These are phyloP conservation scores for Trachemys scripta DNA, from an alignment of 2,113 vertebrate genomes.

Conservation along the genomic window DNA sequence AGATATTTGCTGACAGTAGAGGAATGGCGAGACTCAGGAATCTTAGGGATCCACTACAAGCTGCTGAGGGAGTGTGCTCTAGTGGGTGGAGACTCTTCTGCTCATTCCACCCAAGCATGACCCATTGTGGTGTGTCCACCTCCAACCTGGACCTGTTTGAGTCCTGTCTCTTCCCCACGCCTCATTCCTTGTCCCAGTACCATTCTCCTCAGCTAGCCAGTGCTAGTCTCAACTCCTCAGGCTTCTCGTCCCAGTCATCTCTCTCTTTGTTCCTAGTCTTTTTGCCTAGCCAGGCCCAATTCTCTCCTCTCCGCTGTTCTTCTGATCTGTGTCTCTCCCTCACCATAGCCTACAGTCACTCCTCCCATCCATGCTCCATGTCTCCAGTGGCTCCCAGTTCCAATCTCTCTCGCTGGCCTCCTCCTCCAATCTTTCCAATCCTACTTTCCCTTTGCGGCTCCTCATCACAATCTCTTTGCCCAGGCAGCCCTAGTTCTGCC, in stretches of 20 bases:
- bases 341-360: too few relatives aligned
- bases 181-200: not conserved
- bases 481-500: not conserved
- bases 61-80: not conserved
- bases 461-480: rapidly evolving
- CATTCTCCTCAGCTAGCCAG: not conserved
- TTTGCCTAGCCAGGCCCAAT: too few relatives aligned
- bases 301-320: too few relatives aligned
- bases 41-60: not conserved
- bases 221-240: too few relatives aligned
- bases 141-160: not conserved
- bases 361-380: not conserved
- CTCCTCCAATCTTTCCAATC: not conserved
- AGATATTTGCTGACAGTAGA: not conserved
- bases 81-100: rapidly evolving
- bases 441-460: not conserved
- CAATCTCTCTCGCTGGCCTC: not conserved
- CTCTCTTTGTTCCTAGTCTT: too few relatives aligned
- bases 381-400: not conserved
- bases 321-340: too few relatives aligned
- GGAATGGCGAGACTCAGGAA: too few relatives aligned
- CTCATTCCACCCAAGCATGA: not conserved
- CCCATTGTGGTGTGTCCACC: not conserved
- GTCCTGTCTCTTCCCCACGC: not conserved
- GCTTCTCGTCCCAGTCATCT: too few relatives aligned